Conservation (phyloP, 2,888 invertebrate genomes). For the Lobophora halterata region DNA sequence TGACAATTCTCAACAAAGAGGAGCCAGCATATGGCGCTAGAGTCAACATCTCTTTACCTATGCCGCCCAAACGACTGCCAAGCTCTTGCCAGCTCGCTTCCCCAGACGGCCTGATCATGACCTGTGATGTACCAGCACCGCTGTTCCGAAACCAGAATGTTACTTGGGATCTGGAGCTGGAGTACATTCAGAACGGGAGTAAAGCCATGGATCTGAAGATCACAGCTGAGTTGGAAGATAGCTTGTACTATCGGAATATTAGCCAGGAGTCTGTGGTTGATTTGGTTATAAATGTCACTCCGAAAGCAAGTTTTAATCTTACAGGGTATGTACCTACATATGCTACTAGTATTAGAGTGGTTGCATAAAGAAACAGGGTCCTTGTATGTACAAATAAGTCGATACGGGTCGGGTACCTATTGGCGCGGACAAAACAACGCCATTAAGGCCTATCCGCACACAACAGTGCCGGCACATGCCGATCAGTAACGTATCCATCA, state of each 20-base stretch:
- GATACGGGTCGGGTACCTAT: too few relatives aligned
- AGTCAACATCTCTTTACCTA: slow-evolving; percentile 52
- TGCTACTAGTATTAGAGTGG: background rate
- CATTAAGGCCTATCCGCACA: too few relatives aligned
- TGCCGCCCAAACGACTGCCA: slow-evolving; percentile 56
- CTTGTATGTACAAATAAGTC: too few relatives aligned
- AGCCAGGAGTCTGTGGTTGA: slow-evolving; percentile 40
- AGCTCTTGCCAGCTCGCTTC: slow-evolving; percentile 57
- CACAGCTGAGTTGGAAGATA: slow-evolving; percentile 49
- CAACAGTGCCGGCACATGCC: too few relatives aligned
- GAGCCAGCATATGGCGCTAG: slow-evolving; percentile 69
- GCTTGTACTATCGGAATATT: slow-evolving; percentile 47
- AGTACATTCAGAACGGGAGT: slow-evolving; percentile 46
- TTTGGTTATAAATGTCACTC: slow-evolving; percentile 43
- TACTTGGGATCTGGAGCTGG: slow-evolving; percentile 62
- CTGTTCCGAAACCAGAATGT: slow-evolving; percentile 48
- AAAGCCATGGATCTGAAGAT: slow-evolving; percentile 41
- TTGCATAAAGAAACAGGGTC: too few relatives aligned
- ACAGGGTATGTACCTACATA: slow-evolving; percentile 50
- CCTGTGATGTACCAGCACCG: slow-evolving; percentile 58
- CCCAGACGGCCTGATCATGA: slow-evolving; percentile 48
- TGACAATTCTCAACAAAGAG: slow-evolving; percentile 54
- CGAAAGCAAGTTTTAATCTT: slow-evolving; percentile 49
- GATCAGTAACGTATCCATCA: too few relatives aligned
- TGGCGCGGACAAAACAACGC: too few relatives aligned